Conservation (phyloP, 2,113 vertebrate genomes). For the Periophthalmus modestus region DNA sequence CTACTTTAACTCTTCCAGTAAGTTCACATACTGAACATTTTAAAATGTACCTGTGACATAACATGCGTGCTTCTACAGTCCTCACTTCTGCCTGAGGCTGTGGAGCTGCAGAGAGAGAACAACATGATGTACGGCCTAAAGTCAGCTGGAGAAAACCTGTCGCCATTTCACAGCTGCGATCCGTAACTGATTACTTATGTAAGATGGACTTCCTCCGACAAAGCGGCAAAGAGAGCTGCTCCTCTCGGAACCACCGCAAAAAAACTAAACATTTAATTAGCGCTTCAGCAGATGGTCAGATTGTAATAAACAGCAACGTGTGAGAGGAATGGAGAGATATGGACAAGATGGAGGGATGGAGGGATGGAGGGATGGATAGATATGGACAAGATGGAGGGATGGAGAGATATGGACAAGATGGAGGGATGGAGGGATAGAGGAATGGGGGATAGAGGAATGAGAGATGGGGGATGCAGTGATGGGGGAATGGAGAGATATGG, state of each 20-base stretch:
- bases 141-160: slow-evolving; percentile 63
- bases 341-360: neutral
- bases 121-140: slow-evolving; percentile 41
- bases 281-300: slow-evolving; percentile 52
- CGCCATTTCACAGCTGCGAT: slow-evolving; percentile 61
- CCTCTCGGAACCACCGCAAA: slow-evolving; percentile 45
- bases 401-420: too few relatives aligned
- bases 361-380: too few relatives aligned
- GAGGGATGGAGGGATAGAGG: too few relatives aligned
- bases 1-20: neutral
- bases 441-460: too few relatives aligned
- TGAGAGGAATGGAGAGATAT: slow-evolving; percentile 14
- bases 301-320: slow-evolving; percentile 33
- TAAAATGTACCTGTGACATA: neutral
- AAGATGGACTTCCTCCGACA: slow-evolving; percentile 29
- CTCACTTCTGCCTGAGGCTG: slow-evolving; percentile 18
- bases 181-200: slow-evolving; percentile 69
- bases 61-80: slow-evolving; percentile 11
- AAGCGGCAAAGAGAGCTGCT: slow-evolving; percentile 29
- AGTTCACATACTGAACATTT: neutral
- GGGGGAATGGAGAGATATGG: too few relatives aligned
- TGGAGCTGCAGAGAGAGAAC: slow-evolving; percentile 9
- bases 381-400: too few relatives aligned
- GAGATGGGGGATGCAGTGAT: too few relatives aligned
- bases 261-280: slow-evolving; percentile 41